Conservation (phyloP, 2,113 vertebrate species). For the Amphiprion percula region DNA sequence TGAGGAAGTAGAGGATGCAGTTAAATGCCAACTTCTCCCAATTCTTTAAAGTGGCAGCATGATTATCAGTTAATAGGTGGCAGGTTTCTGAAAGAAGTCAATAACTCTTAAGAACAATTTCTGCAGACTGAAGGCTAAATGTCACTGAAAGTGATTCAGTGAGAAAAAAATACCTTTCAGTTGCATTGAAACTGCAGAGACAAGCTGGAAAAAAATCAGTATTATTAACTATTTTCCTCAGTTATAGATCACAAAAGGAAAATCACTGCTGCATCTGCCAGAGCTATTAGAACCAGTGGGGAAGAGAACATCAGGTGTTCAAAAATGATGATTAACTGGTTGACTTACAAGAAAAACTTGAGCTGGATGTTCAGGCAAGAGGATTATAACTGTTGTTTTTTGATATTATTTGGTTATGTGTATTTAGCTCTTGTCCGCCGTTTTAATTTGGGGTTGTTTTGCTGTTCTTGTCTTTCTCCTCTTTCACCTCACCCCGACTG, state of each 20-base stretch:
- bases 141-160: background rate
- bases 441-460: too few species aligned
- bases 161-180: background rate
- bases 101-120: conserved; percentile 6
- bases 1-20: too few species aligned
- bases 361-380: too few species aligned
- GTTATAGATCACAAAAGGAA: background rate
- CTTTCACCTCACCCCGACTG: too few species aligned
- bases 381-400: too few species aligned
- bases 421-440: too few species aligned
- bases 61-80: conserved; percentile 13
- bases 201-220: background rate
- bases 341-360: too few species aligned
- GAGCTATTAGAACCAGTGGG: background rate
- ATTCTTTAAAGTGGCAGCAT: background rate
- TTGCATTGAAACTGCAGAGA: background rate
- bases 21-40: background rate
- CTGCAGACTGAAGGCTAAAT: conserved; percentile 17
- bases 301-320: too few species aligned
- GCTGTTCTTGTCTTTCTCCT: too few species aligned
- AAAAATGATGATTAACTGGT: too few species aligned
- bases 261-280: background rate
- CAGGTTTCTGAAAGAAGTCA: background rate
- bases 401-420: too few species aligned
- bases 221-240: background rate